These are phyloP conservation scores for Platynereis dumerilii DNA, from an alignment of 2,888 invertebrate genomes.

Conservation along the genomic window DNA sequence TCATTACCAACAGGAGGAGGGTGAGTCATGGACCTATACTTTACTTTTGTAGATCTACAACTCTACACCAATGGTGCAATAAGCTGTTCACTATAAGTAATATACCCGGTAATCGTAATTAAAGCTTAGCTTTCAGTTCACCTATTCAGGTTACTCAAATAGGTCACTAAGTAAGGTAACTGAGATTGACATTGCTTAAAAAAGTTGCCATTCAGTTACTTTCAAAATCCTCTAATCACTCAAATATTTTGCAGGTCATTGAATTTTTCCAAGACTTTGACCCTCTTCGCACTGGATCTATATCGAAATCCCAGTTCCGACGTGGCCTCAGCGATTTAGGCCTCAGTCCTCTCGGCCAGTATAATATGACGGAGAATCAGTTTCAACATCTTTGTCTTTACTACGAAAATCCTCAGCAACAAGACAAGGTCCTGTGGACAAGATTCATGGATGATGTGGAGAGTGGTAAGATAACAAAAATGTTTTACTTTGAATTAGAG, in stretches of 20 bases:
- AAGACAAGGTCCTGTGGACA: constrained; percentile 57
- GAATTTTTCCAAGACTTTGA: constrained; percentile 63
- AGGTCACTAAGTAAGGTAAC: too few species aligned
- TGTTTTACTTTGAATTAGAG: neutral
- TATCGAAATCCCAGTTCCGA: constrained; percentile 59
- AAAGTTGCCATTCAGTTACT: too few species aligned
- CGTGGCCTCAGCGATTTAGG: constrained; percentile 58
- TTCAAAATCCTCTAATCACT: too few species aligned
- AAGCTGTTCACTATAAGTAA: too few species aligned
- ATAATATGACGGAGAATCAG: constrained; percentile 56
- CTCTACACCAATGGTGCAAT: too few species aligned
- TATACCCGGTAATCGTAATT: too few species aligned
- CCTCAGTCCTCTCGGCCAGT: constrained; percentile 57
- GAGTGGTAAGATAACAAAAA: constrained; percentile 49
- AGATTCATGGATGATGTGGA: constrained; percentile 60
- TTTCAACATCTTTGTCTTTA: constrained; percentile 49
- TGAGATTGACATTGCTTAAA: too few species aligned
- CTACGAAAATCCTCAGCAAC: constrained; percentile 53
- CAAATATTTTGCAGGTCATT: too few species aligned
- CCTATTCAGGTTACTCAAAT: too few species aligned
- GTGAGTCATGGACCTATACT: constrained; percentile 46
- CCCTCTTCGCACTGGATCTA: constrained; percentile 56
- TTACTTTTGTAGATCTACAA: too few species aligned
- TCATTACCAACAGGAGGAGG: constrained; percentile 58
- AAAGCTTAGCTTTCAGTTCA: too few species aligned